These are phyloP conservation scores for Antennarius striatus DNA, from an alignment of 2,113 vertebrate genomes.

Conservation along the genomic window DNA sequence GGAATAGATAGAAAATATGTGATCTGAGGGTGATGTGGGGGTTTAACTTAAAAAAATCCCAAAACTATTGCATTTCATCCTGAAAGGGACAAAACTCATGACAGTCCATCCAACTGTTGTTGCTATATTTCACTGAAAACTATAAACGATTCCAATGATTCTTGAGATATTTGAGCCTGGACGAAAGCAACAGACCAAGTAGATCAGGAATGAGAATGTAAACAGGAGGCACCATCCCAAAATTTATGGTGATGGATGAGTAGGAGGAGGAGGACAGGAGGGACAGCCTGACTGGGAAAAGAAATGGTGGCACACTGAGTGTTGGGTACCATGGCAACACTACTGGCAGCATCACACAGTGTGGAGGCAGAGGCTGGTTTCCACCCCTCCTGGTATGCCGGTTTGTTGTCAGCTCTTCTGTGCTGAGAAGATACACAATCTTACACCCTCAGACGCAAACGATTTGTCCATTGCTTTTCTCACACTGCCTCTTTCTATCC, in stretches of 20 bases:
- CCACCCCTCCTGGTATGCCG: constrained; percentile 56
- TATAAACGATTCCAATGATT: background rate
- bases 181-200: background rate
- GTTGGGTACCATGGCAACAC: constrained; percentile 70
- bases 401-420: constrained; percentile 49
- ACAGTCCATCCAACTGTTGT: too few species aligned
- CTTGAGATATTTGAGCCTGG: background rate
- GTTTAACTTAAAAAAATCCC: too few species aligned
- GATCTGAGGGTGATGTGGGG: too few species aligned
- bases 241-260: constrained; percentile 33
- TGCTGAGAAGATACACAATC: constrained; percentile 51
- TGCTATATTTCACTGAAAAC: too few species aligned
- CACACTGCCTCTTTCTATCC: background rate
- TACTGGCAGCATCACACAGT: constrained; percentile 50
- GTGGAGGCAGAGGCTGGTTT: constrained; percentile 55
- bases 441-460: constrained; percentile 23
- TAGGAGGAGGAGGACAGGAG: constrained; percentile 9
- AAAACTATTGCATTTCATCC: too few species aligned
- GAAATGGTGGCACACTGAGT: constrained; percentile 49
- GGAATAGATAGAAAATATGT: too few species aligned
- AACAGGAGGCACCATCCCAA: background rate
- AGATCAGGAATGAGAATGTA: background rate
- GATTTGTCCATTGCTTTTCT: constrained; percentile 29
- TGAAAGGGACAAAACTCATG: too few species aligned
- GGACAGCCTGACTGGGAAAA: constrained; percentile 35